These are phyloP conservation scores for Spodoptera frugiperda DNA, from an alignment of 1,140 invertebrate species.

Conservation along the genomic window DNA sequence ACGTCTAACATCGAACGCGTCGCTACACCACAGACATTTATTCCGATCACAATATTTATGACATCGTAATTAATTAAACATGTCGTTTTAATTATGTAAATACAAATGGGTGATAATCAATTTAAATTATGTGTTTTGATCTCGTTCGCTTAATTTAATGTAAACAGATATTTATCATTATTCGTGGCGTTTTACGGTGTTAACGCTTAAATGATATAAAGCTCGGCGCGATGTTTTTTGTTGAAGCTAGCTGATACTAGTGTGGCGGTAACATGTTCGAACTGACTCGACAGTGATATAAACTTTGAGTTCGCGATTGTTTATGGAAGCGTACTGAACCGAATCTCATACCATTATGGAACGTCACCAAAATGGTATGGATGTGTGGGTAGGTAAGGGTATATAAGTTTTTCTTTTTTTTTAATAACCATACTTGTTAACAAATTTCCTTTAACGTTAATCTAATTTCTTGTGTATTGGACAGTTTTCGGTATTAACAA, in stretches of 20 bases:
- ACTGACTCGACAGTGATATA: conserved; percentile 52
- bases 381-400: conserved; percentile 87
- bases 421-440: conserved; percentile 16
- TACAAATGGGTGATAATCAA: conserved; percentile 81
- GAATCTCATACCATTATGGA: conserved; percentile 83
- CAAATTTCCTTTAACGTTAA: conserved; percentile 4
- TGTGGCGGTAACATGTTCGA: conserved; percentile 59
- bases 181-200: conserved; percentile 76
- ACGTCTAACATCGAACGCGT: conserved; percentile 78
- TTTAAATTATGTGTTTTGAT: conserved; percentile 78
- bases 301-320: conserved; percentile 56
- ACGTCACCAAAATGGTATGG: conserved; percentile 86
- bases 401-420: conserved; percentile 72
- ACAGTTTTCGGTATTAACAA: conserved; percentile 5
- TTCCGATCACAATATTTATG: conserved; percentile 79
- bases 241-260: conserved; percentile 54
- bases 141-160: conserved; percentile 77
- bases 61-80: conserved; percentile 80
- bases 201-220: conserved; percentile 66
- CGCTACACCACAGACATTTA: conserved; percentile 59
- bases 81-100: conserved; percentile 84
- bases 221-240: conserved; percentile 59
- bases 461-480: conserved; percentile 38
- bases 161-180: conserved; percentile 80
- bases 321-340: conserved; percentile 65